Base-by-base conservation (phyloP, 2,797 vertebrate species). In the Lycodopsis pacificus region DNA sequence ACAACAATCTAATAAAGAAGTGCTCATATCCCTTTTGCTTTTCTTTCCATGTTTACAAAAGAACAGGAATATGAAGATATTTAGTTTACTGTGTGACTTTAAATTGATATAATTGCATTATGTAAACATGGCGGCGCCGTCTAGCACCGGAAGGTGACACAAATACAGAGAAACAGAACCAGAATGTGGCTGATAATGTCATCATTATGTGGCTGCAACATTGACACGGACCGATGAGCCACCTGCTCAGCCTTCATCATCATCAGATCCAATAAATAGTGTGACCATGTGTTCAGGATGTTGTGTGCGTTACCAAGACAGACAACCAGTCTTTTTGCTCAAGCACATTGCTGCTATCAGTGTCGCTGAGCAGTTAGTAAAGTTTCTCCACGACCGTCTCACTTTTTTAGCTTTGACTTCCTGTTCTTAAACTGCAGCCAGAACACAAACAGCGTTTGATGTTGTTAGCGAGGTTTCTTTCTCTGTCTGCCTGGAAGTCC, bases 401-500 rank as follows among this genome's bases (percentile, higher is more conserved):
- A 72, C 82, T 83, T 78, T 49, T 62, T 77, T 40, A 42, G 40
- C 72, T 88, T 65, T 54, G 51, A 73, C 80, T 85, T 86, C 77
- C 72, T 81, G 71, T 65, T 88, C 81, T 77, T 84, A 74, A 88
- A 82, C 73, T 51, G 51, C 74, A 85, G 84, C 84, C 88, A 90
- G 79, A 86, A 88, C 81, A 88, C 86, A 84, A 88, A 83, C 80
- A 83, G 17, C 9, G 71, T 91, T 92, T 90, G 90, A 92, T 92
- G 91, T 90, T 92, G 87, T 87, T 79, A 76, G 79, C 13, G 76
- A 84, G 72, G 74, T 87, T 79, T 88, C 72, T 74, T 67, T 85
- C 77, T 84, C 80, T 73, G 85, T 83, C 77, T 85, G 88, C 56
- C 77, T 93, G 93, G 93, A 94, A 94, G 86, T 93, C 90, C 93